A percentile compares a stretch with the other conserved stretches of the same genome.
Evolutionary conservation across 2,797 vertebrate species (phyloP).

Genomic region (Tenualosa ilisha): DNA sequence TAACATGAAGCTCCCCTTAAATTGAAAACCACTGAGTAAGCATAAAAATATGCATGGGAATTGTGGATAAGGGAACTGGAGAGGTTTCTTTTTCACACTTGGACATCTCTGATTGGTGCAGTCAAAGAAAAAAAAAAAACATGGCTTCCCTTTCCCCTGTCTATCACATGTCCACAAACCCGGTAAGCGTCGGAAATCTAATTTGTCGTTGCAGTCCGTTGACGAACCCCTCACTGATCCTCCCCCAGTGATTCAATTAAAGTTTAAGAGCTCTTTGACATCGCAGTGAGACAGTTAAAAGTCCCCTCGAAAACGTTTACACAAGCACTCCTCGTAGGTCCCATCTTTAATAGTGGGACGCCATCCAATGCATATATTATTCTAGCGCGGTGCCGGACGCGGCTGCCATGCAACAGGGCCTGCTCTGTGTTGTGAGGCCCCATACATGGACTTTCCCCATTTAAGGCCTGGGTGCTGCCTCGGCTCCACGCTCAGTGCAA

Average conservation of each 20-base stretch:
- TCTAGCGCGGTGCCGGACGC: conserved; percentile 48
- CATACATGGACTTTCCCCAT: conserved; percentile 53
- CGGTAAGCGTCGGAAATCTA: conserved; percentile 55
- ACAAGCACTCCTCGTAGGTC: conserved; percentile 54
- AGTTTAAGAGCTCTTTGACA: conserved; percentile 50
- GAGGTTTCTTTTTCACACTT: neutral
- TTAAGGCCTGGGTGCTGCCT: conserved; percentile 43
- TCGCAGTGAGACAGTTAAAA: conserved; percentile 52
- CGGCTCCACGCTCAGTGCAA: conserved; percentile 15
- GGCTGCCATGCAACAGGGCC: conserved; percentile 57
- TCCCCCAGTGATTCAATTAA: conserved; percentile 54
- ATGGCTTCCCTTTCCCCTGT: conserved; percentile 39
- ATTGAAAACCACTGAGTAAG: too few relatives aligned
- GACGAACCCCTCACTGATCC: conserved; percentile 48
- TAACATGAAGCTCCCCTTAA: too few relatives aligned
- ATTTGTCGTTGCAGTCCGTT: conserved; percentile 58
- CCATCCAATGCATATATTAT: conserved; percentile 67
- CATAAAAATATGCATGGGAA: too few relatives aligned
- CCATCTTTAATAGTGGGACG: conserved; percentile 58
- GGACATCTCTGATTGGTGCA: neutral
- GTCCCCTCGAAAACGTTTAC: conserved; percentile 53
- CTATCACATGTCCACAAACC: conserved; percentile 39
- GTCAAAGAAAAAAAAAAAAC: neutral
- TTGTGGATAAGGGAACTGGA: neutral
- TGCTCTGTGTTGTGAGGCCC: conserved; percentile 61